Conservation (phyloP, 2,113 vertebrate genomes). For the Murina feae region DNA sequence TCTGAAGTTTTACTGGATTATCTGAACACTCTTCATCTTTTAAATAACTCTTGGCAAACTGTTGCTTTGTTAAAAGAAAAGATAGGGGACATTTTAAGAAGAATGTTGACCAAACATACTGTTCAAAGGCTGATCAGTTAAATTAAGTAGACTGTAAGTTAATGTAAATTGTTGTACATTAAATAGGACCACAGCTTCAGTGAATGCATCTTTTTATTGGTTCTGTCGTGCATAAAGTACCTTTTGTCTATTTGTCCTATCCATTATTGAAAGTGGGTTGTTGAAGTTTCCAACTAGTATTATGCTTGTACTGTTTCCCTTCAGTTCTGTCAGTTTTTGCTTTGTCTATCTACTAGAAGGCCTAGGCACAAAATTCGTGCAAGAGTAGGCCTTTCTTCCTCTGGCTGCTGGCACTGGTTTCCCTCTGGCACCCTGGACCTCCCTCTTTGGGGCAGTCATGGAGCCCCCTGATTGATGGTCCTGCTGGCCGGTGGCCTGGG, state of each 20-base stretch:
- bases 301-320: background rate
- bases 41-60: background rate
- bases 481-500: too few relatives aligned
- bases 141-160: background rate
- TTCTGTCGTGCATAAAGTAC: background rate
- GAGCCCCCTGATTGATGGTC: too few relatives aligned
- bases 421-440: too few relatives aligned
- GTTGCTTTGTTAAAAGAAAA: conserved; percentile 23
- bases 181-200: background rate
- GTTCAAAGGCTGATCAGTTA: background rate
- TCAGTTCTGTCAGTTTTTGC: background rate
- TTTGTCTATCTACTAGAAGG: background rate
- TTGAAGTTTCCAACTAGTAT: background rate
- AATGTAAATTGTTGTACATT: background rate
- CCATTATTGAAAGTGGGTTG: background rate
- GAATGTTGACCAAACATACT: background rate
- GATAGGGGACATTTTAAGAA: conserved; percentile 26
- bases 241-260: background rate
- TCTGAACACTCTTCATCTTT: background rate
- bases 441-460: too few relatives aligned
- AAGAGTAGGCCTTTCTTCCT: too few relatives aligned
- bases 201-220: background rate
- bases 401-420: too few relatives aligned
- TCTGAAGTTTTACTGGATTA: background rate
- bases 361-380: too few relatives aligned